These are phyloP conservation scores for Pipistrellus pygmaeus DNA, from an alignment of 2,797 vertebrate genomes.

Conservation along the genomic window DNA sequence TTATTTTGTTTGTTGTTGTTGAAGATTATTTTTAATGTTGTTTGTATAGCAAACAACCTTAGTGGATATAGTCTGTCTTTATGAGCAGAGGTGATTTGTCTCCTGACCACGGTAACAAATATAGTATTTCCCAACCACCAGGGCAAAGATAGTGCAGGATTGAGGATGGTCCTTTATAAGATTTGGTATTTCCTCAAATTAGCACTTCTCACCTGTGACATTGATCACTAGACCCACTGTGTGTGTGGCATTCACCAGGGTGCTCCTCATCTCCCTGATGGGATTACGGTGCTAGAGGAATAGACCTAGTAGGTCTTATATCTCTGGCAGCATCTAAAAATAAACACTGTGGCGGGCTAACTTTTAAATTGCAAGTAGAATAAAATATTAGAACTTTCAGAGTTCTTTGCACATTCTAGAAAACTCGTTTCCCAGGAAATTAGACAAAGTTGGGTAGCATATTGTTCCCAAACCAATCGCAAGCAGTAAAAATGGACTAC, in stretches of 20 bases:
- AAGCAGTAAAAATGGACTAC: background rate
- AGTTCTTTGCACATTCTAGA: background rate
- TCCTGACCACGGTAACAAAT: background rate
- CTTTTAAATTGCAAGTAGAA: background rate
- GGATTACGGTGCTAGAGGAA: background rate
- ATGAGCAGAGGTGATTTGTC: background rate
- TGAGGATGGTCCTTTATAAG: background rate
- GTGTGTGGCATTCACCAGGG: too few relatives aligned
- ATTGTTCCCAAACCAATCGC: background rate
- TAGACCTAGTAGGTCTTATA: background rate
- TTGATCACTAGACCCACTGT: background rate
- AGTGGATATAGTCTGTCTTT: background rate
- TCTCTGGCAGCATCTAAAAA: background rate
- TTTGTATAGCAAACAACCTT: background rate
- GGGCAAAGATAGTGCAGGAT: background rate
- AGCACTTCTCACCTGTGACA: background rate
- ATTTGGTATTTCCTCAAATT: background rate
- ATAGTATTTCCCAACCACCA: background rate
- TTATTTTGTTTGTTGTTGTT: background rate
- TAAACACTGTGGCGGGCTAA: background rate
- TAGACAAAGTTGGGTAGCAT: background rate
- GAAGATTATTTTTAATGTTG: background rate
- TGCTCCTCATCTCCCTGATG: background rate
- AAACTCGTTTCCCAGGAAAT: background rate
- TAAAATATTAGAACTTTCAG: background rate